phyloP scores from a whole-genome alignment of 2,797 vertebrate species.

The Trachops cirrhosus region DNA sequence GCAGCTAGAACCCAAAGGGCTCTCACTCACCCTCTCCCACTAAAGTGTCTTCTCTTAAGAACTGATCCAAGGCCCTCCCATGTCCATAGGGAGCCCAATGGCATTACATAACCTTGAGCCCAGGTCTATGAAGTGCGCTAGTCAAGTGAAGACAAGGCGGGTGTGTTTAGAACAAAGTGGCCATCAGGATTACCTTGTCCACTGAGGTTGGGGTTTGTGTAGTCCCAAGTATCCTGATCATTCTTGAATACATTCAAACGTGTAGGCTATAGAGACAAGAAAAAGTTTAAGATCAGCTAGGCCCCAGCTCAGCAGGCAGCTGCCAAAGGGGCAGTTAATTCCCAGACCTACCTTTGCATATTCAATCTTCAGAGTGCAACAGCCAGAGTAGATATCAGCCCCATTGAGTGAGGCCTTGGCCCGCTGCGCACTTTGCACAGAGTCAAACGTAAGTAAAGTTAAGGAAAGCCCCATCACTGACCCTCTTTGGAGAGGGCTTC shows the following conservation, averaged over 20 bases:
- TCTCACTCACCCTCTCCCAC: background rate
- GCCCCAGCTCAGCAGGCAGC: background rate
- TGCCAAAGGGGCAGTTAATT: background rate
- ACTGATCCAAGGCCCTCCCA: background rate
- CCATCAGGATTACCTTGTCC: constrained; percentile 91
- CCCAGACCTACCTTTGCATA: constrained; percentile 92
- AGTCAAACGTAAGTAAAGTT: constrained; percentile 89
- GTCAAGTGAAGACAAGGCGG: constrained; percentile 57
- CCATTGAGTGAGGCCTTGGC: constrained; percentile 97
- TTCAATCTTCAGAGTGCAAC: constrained; percentile 97
- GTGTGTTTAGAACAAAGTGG: constrained; percentile 67
- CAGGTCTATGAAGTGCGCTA: constrained; percentile 68
- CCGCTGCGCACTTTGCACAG: constrained; percentile 95
- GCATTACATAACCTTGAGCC: constrained; percentile 82
- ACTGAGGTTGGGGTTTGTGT: constrained; percentile 94
- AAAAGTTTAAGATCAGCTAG: background rate
- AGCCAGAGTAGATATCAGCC: constrained; percentile 97
- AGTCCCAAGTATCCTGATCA: constrained; percentile 98
- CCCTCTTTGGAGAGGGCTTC: background rate
- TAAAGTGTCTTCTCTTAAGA: background rate
- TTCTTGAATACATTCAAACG: constrained; percentile 98
- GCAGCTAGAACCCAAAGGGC: background rate
- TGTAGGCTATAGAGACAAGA: constrained; percentile 86
- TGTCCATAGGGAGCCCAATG: constrained; percentile 76
- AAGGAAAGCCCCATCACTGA: constrained; percentile 64